These are phyloP conservation scores for Apocheima hispidaria DNA, from an alignment of 2,888 invertebrate species.

Conservation along the genomic window DNA sequence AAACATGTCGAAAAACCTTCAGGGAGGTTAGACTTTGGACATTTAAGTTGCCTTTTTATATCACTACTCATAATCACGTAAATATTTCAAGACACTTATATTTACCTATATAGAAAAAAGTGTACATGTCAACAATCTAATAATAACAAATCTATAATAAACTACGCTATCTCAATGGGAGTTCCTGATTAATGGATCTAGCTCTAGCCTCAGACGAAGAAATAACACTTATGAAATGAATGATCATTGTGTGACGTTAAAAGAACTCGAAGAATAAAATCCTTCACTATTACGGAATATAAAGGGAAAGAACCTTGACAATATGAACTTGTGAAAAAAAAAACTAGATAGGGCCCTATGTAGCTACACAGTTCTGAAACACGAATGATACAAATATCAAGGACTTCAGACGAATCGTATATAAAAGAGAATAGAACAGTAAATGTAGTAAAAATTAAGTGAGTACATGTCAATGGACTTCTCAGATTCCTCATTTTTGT, in stretches of 20 bases:
- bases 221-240: neutral
- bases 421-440: neutral
- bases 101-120: too few species aligned
- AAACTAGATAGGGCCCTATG: neutral
- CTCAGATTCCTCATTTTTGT: too few species aligned
- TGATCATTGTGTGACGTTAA: neutral
- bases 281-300: neutral
- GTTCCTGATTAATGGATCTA: constrained; percentile 2
- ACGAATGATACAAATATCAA: neutral
- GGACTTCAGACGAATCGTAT: too few species aligned
- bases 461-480: too few species aligned
- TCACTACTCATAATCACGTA: too few species aligned
- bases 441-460: too few species aligned
- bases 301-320: neutral
- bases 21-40: too few species aligned
- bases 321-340: neutral
- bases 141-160: too few species aligned
- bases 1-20: too few species aligned
- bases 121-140: too few species aligned
- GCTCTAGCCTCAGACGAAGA: neutral
- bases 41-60: too few species aligned
- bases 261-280: neutral
- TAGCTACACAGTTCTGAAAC: neutral
- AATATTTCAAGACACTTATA: too few species aligned
- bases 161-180: neutral